Evolutionary conservation across 2,888 invertebrate species (phyloP), one percentile per base, ranked within the genome.

Genomic region (Hirtodrosophila duncani): DNA sequence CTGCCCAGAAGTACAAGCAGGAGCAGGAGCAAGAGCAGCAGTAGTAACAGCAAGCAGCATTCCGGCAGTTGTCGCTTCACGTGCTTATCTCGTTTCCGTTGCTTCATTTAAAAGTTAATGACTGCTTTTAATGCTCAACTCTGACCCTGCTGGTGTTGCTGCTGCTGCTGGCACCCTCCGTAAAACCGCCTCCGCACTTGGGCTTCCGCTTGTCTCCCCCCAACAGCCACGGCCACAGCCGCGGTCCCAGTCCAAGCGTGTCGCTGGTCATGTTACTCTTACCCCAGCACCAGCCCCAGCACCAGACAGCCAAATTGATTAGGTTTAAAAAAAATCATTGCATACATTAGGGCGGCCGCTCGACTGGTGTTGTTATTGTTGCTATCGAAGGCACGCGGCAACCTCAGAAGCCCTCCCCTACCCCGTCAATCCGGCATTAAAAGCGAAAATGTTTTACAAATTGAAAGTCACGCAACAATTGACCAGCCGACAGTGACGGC

Each of bases 401-500:
- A n/a, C n/a, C 30, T 46, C 29, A 13, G 29, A 29, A 21, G 11
- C 17, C 2, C 24, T 1, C 14, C 23, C 36, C 36, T 14, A 18
- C 16, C 16, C 8, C n/a, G 21, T 8, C 5, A 8, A n/a, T n/a
- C n/a, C 24, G 9, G 36, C 50, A 33, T 33, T 58, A 34, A 66
- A 63, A 50, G 36, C 52, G 55, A 61, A 71, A 74, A 75, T 72
- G 63, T 69, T 77, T 69, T 69, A 77, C 67, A 78, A 82, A 82
- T 83, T 81, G 74, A 82, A 82, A 82, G 83, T 83, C 84, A 85
- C 84, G 83, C 84, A 82, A 85, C 71, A 63, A 66, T 63, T 77
- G 69, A 57, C 50, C 57, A 43, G 27, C 34, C 30, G 13, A 13
- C n/a, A 6, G 11, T 9, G 13, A 18, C 20, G n/a, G n/a, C n/a